Evolutionary conservation across 1,140 invertebrate species (phyloP).

Genomic region (Ptiloglossa arizonensis): DNA sequence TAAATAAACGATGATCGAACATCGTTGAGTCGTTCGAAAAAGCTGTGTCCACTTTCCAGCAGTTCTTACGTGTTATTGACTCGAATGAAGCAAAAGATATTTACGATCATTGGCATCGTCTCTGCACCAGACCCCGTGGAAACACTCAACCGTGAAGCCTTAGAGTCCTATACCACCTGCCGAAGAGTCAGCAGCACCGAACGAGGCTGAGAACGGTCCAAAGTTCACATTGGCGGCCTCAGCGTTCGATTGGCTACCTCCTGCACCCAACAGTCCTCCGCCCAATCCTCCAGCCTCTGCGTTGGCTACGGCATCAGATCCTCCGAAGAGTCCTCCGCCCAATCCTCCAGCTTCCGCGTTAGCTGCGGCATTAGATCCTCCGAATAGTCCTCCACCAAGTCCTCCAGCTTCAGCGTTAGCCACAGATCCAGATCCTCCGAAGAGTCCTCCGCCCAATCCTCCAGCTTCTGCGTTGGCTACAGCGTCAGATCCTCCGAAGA

Average conservation of each 20-base stretch:
- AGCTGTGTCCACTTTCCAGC: no score
- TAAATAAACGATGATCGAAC: no score
- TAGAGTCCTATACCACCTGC: constrained; percentile 11
- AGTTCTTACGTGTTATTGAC: no score
- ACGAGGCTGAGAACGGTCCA: constrained; percentile 69
- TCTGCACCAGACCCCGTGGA: no score
- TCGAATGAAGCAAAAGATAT: no score
- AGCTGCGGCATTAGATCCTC: neutral
- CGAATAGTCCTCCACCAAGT: neutral
- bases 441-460: constrained; percentile 49
- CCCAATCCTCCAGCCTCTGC: constrained; percentile 46
- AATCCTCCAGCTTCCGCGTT: neutral
- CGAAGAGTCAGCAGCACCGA: constrained; percentile 64
- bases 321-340: constrained; percentile 3
- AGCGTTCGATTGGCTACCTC: constrained; percentile 61
- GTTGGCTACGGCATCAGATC: constrained; percentile 67
- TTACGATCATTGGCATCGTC: no score
- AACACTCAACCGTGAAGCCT: constrained; percentile 13
- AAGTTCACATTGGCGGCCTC: constrained; percentile 70
- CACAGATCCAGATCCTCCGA: constrained; percentile 20
- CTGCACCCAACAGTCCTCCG: constrained; percentile 36
- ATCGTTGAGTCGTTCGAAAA: no score
- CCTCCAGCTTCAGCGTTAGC: neutral
- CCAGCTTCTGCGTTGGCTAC: constrained; percentile 69
- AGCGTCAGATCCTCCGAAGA: constrained; percentile 32